A percentile compares a stretch with the other conserved stretches of the same genome.
phyloP scores from a whole-genome alignment of 2,797 vertebrate genomes.

The Antennarius maculatus region DNA sequence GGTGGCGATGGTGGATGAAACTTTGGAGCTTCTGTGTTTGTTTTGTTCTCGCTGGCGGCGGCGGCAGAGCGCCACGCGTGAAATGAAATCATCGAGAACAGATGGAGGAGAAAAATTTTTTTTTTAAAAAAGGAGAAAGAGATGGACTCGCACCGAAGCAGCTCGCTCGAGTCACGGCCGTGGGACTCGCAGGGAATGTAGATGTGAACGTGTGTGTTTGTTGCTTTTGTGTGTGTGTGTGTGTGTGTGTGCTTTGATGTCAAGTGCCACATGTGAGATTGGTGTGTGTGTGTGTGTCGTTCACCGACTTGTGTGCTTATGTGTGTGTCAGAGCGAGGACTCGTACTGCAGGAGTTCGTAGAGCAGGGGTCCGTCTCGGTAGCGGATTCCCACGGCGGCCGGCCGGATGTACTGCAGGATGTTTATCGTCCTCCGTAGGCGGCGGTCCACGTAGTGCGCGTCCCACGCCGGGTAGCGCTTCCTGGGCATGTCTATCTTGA shows the following conservation, averaged over 20 bases:
- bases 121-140: constrained; percentile 19
- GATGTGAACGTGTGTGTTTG: constrained; percentile 8
- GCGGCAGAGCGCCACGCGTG: constrained; percentile 14
- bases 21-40: constrained; percentile 13
- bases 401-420: constrained; percentile 98
- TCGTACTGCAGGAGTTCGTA: constrained; percentile 99
- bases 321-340: constrained; percentile 92
- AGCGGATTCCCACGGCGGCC: constrained; percentile 94
- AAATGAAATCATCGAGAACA: constrained; percentile 22
- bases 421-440: constrained; percentile 98
- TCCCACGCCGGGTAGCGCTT: constrained; percentile 99
- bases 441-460: constrained; percentile 97
- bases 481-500: constrained; percentile 99
- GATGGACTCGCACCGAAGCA: constrained; percentile 58
- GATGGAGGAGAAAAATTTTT: constrained; percentile 18
- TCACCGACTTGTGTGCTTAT: constrained; percentile 36
- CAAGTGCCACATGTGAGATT: background rate
- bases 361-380: constrained; percentile 95
- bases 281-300: constrained; percentile 38
- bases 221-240: background rate
- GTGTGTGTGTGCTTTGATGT: no score
- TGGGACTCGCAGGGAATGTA: constrained; percentile 41
- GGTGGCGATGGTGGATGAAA: background rate
- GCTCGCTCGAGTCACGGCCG: constrained; percentile 65
- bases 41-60: constrained; percentile 9